Evolutionary conservation across 2,113 vertebrate genomes (phyloP).

Genomic region (Passer domesticus): DNA sequence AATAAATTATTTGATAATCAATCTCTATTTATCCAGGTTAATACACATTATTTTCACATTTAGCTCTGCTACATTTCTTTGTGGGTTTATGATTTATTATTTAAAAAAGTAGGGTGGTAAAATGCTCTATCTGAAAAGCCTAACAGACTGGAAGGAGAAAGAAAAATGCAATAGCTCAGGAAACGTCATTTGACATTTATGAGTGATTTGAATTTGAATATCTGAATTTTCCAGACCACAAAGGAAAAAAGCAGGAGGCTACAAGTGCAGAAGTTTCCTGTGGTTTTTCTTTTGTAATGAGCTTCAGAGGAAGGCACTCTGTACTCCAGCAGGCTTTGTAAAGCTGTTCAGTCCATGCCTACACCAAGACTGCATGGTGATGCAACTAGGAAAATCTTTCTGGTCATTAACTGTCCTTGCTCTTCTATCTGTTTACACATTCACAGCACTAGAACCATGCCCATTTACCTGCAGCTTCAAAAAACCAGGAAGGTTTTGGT

Average conservation of each 20-base stretch:
- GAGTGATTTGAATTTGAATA: conserved; percentile 23
- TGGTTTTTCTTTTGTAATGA: background rate
- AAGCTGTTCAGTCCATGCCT: background rate
- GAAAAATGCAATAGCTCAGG: background rate
- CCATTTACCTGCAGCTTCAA: background rate
- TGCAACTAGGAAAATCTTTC: background rate
- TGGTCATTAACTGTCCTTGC: background rate
- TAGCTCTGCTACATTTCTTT: background rate
- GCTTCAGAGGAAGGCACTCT: background rate
- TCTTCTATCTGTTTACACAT: background rate
- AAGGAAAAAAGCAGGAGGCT: background rate
- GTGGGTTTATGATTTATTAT: background rate
- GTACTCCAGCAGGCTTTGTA: background rate
- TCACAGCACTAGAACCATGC: background rate
- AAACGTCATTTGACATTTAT: background rate
- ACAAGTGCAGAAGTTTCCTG: background rate
- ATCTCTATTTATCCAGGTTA: background rate
- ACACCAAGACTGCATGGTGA: background rate
- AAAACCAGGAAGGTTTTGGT: background rate
- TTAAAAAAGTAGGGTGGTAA: background rate
- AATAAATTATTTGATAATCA: background rate
- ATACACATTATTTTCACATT: background rate
- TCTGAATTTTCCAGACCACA: conserved; percentile 7
- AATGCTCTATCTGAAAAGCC: background rate
- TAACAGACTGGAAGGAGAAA: background rate